Evolutionary conservation across 2,113 vertebrate genomes (phyloP), one percentile per base, ranked within the genome.

Genomic region (Actinemys pallida): DNA sequence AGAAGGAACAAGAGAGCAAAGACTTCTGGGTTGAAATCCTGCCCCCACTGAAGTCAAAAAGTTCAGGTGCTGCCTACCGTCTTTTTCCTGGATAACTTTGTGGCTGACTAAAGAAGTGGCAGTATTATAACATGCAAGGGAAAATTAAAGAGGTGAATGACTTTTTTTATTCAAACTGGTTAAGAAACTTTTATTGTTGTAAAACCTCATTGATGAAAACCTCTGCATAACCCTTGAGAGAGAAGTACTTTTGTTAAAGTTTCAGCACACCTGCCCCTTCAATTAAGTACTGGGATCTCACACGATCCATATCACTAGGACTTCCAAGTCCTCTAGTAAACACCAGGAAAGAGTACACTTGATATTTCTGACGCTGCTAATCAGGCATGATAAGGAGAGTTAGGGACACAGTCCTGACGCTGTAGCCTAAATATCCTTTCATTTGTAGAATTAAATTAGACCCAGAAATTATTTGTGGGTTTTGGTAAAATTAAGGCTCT

Each of bases 311-410:
- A 45, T 45, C 22, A 22, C 22, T 45, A 39, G 72, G 22, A 42
- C 1, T 2, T 75, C 24, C 42, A 76, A 27, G 69, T 39, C 19
- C n/a, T 72, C 69, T n/a, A 42, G 69, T 76, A 76, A 76, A 76
- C 8, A 27, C 35, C 29, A 27, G 83, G 88, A 72, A n/a, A 2
- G 59, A 27, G 9, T 12, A 42, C 19, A 75, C 72, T 5, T 11
- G 22, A 1, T 9, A 0, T 2, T 45, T 20, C 13, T 0, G 0
- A 4, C 4, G 6, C 1, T n/a, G 56, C 4, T 3, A 62, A 50
- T 54, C 16, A 14, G 20, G 29, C 89, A 49, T 0, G 47, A 57
- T 45, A n/a, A 47, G 22, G 10, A 76, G 72, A 17, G 14, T 0
- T 2, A 75, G 45, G 12, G 76, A 81, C 94, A 59, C 87, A 92